Conservation (phyloP, 2,797 vertebrate genomes). For the Anomalospiza imberbis region DNA sequence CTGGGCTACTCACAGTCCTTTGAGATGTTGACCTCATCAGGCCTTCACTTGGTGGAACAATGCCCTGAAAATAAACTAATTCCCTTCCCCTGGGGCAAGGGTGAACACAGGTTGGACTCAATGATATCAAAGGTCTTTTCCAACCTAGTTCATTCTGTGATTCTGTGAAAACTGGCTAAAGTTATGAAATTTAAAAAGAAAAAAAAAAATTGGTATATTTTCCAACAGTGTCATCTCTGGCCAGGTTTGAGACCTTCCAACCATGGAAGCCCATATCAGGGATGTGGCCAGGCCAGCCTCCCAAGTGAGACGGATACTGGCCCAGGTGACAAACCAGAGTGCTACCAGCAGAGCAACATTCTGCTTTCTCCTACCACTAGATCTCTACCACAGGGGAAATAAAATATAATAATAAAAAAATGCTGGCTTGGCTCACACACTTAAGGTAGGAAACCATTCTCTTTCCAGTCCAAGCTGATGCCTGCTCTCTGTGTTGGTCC, state of each 20-base stretch:
- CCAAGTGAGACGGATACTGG: background rate
- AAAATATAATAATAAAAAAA: background rate
- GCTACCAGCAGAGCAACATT: background rate
- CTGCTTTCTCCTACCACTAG: fast-evolving
- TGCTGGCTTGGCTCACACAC: background rate
- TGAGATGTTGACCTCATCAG: background rate
- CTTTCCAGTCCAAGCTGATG: background rate
- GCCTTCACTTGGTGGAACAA: background rate
- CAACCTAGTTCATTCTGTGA: background rate
- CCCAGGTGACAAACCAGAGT: background rate
- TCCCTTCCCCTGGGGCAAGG: background rate
- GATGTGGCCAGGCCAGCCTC: background rate
- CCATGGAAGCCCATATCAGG: fast-evolving
- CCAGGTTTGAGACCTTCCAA: background rate
- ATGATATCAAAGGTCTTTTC: background rate
- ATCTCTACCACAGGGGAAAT: background rate
- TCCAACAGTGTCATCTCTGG: background rate
- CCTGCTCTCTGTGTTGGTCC: fast-evolving
- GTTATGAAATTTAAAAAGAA: background rate
- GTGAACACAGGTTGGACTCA: background rate
- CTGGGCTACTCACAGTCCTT: background rate
- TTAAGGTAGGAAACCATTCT: background rate
- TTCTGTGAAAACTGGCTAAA: background rate
- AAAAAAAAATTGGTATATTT: background rate
- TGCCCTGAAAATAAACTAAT: background rate